phyloP scores from a whole-genome alignment of 2,888 invertebrate genomes.

The Scaptodrosophila latifasciaeformis region DNA sequence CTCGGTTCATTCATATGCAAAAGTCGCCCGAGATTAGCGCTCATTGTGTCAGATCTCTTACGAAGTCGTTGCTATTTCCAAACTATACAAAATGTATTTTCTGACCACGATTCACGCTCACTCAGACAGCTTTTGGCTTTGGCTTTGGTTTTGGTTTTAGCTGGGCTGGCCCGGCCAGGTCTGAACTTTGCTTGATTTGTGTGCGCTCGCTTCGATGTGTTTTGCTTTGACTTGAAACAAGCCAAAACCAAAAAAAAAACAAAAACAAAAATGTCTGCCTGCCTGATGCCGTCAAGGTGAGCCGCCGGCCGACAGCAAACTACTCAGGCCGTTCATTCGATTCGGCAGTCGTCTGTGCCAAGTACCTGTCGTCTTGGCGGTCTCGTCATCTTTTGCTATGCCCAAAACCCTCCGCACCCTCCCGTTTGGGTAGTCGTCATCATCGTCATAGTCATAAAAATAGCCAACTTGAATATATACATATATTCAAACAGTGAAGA shows the following conservation, averaged over 20 bases:
- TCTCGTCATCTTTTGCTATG: slow-evolving; percentile 1
- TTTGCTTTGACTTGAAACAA: too few relatives aligned
- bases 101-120: slow-evolving; percentile 15
- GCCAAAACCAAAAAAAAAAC: neutral
- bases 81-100: slow-evolving; percentile 16
- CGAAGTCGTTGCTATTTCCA: slow-evolving; percentile 10
- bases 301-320: too few relatives aligned
- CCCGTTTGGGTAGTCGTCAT: neutral
- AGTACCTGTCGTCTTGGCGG: slow-evolving; percentile 45
- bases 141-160: too few relatives aligned
- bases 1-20: slow-evolving; percentile 25
- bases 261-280: neutral
- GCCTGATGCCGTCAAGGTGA: slow-evolving; percentile 49
- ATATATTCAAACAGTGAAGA: neutral
- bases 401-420: neutral
- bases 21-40: slow-evolving; percentile 20
- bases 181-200: slow-evolving; percentile 42
- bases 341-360: too few relatives aligned
- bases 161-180: too few relatives aligned
- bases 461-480: slow-evolving; percentile 26
- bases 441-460: slow-evolving; percentile 43
- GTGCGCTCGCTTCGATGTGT: too few relatives aligned
- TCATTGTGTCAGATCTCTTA: slow-evolving; percentile 11
- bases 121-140: neutral
- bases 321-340: too few relatives aligned